A percentile compares a stretch with the other conserved stretches of the same genome.
Conservation (phyloP, 2,888 invertebrate genomes). For the Elysia crispata region DNA sequence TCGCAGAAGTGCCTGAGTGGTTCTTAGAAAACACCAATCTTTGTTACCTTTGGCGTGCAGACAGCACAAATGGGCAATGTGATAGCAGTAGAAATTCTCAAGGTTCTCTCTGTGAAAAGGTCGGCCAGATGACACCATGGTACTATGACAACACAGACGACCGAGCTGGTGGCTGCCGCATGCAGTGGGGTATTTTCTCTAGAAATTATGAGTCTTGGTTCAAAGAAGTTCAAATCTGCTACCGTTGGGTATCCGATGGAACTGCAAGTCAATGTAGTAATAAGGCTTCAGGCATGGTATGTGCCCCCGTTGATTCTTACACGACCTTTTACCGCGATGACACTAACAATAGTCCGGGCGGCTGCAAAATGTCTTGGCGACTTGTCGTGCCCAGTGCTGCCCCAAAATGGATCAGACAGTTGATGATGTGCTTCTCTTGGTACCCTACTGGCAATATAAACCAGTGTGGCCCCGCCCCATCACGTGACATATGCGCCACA, state of each 20-base stretch:
- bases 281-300: slow-evolving; percentile 4
- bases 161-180: too few relatives aligned
- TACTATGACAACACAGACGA: too few relatives aligned
- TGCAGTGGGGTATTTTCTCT: slow-evolving; percentile 39
- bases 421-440: slow-evolving; percentile 48
- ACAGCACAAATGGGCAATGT: too few relatives aligned
- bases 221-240: slow-evolving; percentile 36
- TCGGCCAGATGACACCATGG: too few relatives aligned
- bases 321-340: slow-evolving; percentile 45
- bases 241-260: slow-evolving; percentile 46
- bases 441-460: slow-evolving; percentile 49
- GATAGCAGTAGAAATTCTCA: too few relatives aligned
- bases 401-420: slow-evolving; percentile 41
- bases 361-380: slow-evolving; percentile 47
- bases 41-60: too few relatives aligned
- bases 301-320: slow-evolving; percentile 43
- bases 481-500: slow-evolving; percentile 42
- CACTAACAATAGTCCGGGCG: slow-evolving; percentile 45
- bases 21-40: too few relatives aligned
- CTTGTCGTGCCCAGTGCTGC: slow-evolving; percentile 33
- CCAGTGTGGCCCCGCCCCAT: slow-evolving; percentile 42
- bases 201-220: slow-evolving; percentile 34
- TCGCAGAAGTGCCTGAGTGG: too few relatives aligned
- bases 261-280: slow-evolving; percentile 49
- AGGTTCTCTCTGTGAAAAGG: too few relatives aligned